Base-by-base conservation (phyloP, 2,113 vertebrate species). In the Mesoclemmys tuberculata region DNA sequence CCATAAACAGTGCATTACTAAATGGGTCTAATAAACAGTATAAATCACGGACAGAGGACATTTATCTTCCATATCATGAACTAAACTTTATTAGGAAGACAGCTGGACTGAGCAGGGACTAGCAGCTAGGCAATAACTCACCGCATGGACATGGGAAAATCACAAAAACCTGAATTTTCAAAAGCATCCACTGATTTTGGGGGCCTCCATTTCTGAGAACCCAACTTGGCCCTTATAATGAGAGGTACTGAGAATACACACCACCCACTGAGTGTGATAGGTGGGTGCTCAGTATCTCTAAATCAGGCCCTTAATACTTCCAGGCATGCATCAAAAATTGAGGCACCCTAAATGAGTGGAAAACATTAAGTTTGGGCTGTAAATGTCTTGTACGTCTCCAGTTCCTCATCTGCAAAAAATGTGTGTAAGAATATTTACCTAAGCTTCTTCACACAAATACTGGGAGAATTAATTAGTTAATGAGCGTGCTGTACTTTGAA, bases 21-120 rank as follows among this genome's bases (percentile, higher is more conserved):
- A 44, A 24, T 26, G 31, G 84, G 74, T 82, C 22, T 49, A 80
- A 49, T 31, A 83, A 88, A 81, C 16, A 44, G 74, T 77, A 46
- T 94, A 61, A 31, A 64, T 41, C 49, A 49, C 31, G 8, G 10
- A 16, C 46, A 1, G 5, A 3, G 3, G 46, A 86, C 51, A 80
- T 79, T 51, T 81, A 81, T 81, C 31, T 46, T 77, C 41, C 41
- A 14, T 77, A 0, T 9, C 0, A 0, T 10, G 19, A 89, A 46
- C 1, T 27, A 41, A 58, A 24, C 0, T 0, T 52, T 61, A 10
- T 35, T 54, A 0, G 0, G 38, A 26, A 49, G 78, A 52, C 16
- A 80, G 18, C 56, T 92, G 87, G 22, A 14, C 1, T 13, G 71
- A 77, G 79, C 13, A 5, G 6, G 10, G 26, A 90, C 64, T 2